Conservation (phyloP, 1,140 invertebrate species). For the Oreohelix idahoensis region DNA sequence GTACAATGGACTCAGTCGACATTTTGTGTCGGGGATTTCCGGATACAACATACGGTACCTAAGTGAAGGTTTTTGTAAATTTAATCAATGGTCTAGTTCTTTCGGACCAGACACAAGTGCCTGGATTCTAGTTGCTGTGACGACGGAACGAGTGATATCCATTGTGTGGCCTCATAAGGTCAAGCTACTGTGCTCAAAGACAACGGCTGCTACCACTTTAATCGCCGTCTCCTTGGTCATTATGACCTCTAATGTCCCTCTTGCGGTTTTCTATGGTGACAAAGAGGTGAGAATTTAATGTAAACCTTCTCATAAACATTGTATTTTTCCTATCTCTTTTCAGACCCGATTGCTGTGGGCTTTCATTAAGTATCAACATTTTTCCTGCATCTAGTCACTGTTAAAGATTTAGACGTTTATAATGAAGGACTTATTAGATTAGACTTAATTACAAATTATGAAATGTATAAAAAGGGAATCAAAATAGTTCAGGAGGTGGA, state of each 20-base stretch:
- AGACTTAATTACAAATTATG: too few species aligned
- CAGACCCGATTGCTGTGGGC: too few species aligned
- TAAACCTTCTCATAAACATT: too few species aligned
- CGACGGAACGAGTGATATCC: slow-evolving; percentile 17
- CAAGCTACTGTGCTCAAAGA: slow-evolving; percentile 13
- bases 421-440: too few species aligned
- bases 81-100: slow-evolving; percentile 21
- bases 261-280: slow-evolving; percentile 18
- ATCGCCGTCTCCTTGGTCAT: not conserved
- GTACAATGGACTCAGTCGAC: slow-evolving; percentile 31
- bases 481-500: too few species aligned
- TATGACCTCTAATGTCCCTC: not conserved
- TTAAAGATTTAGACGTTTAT: too few species aligned
- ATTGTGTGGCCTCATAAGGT: slow-evolving; percentile 24
- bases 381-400: too few species aligned
- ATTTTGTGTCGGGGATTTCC: slow-evolving; percentile 18
- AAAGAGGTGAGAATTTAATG: not conserved
- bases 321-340: too few species aligned
- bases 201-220: not conserved
- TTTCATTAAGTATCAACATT: too few species aligned
- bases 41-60: slow-evolving; percentile 23
- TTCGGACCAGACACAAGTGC: slow-evolving; percentile 26
- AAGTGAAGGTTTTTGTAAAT: slow-evolving; percentile 32
- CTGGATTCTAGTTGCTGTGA: slow-evolving; percentile 33
- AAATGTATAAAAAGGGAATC: too few species aligned